These are phyloP conservation scores for Dolichopus griseipennis DNA, from an alignment of 2,888 invertebrate species.

Conservation along the genomic window DNA sequence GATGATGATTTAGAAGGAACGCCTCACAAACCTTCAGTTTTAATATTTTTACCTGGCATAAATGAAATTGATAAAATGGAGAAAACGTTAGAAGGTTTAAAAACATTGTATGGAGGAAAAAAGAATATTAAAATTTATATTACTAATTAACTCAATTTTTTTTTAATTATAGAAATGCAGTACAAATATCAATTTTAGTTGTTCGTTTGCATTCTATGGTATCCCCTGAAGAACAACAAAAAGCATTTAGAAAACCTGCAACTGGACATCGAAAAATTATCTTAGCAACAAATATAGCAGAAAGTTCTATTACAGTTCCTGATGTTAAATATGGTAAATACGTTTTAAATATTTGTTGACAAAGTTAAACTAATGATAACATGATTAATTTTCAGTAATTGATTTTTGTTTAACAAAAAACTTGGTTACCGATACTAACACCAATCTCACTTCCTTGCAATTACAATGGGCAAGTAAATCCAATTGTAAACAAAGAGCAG, in stretches of 20 bases:
- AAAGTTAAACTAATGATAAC: not conserved
- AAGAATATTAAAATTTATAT: not conserved
- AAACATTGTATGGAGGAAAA: slow-evolving; percentile 14
- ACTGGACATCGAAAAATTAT: slow-evolving; percentile 63
- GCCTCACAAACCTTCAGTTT: slow-evolving; percentile 53
- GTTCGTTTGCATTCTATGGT: slow-evolving; percentile 63
- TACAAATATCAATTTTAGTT: slow-evolving; percentile 27
- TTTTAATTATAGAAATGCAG: slow-evolving; percentile 12
- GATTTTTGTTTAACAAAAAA: slow-evolving; percentile 90
- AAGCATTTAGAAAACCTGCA: slow-evolving; percentile 44
- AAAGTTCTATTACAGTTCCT: slow-evolving; percentile 84
- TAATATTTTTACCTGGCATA: slow-evolving; percentile 85
- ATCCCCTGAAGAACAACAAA: slow-evolving; percentile 65
- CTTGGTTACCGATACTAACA: slow-evolving; percentile 61
- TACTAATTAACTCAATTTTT: not conserved
- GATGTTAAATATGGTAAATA: slow-evolving; percentile 61
- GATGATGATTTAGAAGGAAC: slow-evolving; percentile 34
- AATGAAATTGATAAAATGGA: slow-evolving; percentile 71
- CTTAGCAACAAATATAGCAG: slow-evolving; percentile 83
- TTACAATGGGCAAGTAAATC: slow-evolving; percentile 82
- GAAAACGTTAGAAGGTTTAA: slow-evolving; percentile 33
- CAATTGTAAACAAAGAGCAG: slow-evolving; percentile 82
- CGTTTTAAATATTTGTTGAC: no score
- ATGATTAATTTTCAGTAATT: slow-evolving; percentile 51
- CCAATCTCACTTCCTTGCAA: slow-evolving; percentile 59